These are phyloP conservation scores for Gryllus bimaculatus DNA, from an alignment of 1,140 invertebrate genomes.

Conservation along the genomic window DNA sequence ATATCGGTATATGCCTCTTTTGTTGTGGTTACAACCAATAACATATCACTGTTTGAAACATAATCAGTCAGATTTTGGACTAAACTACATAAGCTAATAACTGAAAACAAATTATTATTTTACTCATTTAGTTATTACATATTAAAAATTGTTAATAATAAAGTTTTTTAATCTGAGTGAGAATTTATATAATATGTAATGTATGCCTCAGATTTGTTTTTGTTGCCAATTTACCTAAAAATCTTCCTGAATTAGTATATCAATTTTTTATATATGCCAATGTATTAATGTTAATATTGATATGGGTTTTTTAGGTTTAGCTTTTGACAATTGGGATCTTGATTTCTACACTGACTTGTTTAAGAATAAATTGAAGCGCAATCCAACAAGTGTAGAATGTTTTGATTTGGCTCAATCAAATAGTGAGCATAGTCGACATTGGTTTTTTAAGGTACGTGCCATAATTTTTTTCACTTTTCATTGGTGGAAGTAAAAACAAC, in stretches of 20 bases:
- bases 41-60: no score
- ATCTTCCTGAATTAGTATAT: no score
- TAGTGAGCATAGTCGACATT: conserved; percentile 86
- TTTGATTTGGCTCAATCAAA: conserved; percentile 99
- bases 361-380: conserved; percentile 67
- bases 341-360: conserved; percentile 79
- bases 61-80: no score
- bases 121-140: neutral
- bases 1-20: no score
- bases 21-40: no score
- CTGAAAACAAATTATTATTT: no score
- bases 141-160: neutral
- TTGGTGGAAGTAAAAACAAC: neutral
- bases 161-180: neutral
- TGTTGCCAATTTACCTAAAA: no score
- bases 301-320: conserved; percentile 45
- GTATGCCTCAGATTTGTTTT: no score
- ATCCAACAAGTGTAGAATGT: conserved; percentile 95
- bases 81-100: no score
- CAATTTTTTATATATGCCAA: no score
- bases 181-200: neutral
- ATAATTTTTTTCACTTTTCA: conserved; percentile 35
- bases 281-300: neutral
- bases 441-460: conserved; percentile 66
- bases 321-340: conserved; percentile 82